A percentile compares a stretch with the other conserved stretches of the same genome.
These are phyloP conservation scores for Barnardius zonarius DNA, from an alignment of 2,113 vertebrate species.

Conservation along the genomic window DNA sequence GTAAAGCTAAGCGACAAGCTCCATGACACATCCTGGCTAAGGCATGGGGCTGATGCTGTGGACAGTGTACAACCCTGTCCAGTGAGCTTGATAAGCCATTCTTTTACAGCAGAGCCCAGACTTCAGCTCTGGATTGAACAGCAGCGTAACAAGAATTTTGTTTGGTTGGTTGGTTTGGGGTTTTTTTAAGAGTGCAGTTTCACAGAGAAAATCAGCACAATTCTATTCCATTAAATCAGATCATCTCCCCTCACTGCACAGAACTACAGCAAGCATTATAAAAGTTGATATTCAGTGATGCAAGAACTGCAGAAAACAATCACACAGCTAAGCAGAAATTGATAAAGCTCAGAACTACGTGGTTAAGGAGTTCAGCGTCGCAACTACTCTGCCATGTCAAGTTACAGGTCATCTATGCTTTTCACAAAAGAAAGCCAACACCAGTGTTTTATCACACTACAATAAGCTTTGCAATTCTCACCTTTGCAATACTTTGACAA, in stretches of 20 bases:
- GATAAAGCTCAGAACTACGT: background rate
- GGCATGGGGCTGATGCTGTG: rapidly evolving
- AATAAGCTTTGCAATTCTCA: background rate
- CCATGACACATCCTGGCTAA: background rate
- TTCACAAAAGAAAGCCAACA: background rate
- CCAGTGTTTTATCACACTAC: background rate
- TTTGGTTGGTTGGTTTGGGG: background rate
- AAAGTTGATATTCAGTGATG: background rate
- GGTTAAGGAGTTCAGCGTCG: background rate
- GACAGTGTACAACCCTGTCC: background rate
- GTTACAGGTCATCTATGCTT: background rate
- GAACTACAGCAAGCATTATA: background rate
- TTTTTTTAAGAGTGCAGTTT: background rate
- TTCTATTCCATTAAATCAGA: background rate
- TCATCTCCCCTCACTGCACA: background rate
- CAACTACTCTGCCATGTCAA: background rate
- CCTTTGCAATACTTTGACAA: background rate
- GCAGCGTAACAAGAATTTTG: background rate
- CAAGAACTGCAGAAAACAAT: background rate
- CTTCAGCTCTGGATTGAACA: background rate
- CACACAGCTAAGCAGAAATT: background rate
- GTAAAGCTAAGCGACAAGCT: rapidly evolving
- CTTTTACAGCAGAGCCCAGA: background rate
- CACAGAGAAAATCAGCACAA: background rate
- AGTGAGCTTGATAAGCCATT: background rate